These are phyloP conservation scores for Luidia sarsii DNA, from an alignment of 53 echinoderm and acorn worm genomes.

Conservation along the genomic window DNA sequence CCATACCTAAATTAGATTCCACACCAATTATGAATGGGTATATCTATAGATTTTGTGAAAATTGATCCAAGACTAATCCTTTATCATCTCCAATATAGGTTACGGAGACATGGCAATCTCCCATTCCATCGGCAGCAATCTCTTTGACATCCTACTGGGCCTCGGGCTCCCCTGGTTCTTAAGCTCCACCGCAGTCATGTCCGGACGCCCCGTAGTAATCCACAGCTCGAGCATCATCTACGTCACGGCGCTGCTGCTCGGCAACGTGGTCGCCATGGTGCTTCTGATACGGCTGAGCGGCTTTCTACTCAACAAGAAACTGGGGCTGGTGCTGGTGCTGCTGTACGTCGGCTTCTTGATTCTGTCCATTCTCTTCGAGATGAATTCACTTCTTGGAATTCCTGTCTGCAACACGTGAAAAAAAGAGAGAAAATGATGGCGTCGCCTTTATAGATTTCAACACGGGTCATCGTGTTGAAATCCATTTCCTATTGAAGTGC, in stretches of 20 bases:
- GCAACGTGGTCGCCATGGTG: slow-evolving; percentile 64
- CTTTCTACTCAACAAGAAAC: slow-evolving; percentile 67
- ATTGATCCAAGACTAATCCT: too few relatives aligned
- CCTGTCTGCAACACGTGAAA: slow-evolving; percentile 12
- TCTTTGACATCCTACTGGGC: slow-evolving; percentile 91
- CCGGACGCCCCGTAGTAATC: slow-evolving; percentile 53
- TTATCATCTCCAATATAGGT: too few relatives aligned
- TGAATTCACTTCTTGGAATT: slow-evolving; percentile 54
- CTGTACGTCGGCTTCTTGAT: slow-evolving; percentile 70
- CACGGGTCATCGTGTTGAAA: too few relatives aligned
- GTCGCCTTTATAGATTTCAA: background rate
- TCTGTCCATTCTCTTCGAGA: slow-evolving; percentile 73
- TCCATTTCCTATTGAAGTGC: too few relatives aligned
- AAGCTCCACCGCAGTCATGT: slow-evolving; percentile 61
- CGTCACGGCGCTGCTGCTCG: slow-evolving; percentile 67
- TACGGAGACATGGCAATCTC: slow-evolving; percentile 97
- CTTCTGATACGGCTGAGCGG: slow-evolving; percentile 40
- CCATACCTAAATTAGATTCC: too few relatives aligned
- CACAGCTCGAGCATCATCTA: slow-evolving; percentile 72
- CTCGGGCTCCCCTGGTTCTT: slow-evolving; percentile 94
- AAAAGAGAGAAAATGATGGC: background rate
- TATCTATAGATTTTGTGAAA: too few relatives aligned
- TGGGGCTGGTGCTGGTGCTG: slow-evolving; percentile 62
- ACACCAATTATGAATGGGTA: too few relatives aligned
- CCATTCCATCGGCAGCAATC: slow-evolving; percentile 93